These are phyloP conservation scores for Actinemys pallida DNA, from an alignment of 2,113 vertebrate genomes.

Conservation along the genomic window DNA sequence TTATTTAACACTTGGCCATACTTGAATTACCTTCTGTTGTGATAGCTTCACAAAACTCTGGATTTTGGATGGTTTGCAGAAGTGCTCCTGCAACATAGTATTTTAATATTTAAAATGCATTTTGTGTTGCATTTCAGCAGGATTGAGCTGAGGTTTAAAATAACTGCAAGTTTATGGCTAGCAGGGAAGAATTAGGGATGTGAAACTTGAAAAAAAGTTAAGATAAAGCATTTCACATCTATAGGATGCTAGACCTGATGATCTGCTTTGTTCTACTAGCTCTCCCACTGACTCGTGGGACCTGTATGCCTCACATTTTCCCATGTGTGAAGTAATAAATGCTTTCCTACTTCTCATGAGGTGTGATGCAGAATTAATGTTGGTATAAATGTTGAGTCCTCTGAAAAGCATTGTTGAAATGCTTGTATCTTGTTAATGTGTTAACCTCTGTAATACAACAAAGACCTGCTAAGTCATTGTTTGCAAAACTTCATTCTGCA, in stretches of 20 bases:
- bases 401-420: background rate
- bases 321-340: background rate
- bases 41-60: background rate
- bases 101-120: background rate
- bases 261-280: background rate
- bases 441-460: background rate
- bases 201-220: background rate
- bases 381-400: background rate
- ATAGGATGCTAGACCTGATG: background rate
- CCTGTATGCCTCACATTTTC: background rate
- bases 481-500: background rate
- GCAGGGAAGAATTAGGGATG: background rate
- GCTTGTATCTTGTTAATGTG: background rate
- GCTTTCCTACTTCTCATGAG: background rate
- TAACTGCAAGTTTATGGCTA: background rate
- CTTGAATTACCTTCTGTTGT: background rate
- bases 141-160: background rate
- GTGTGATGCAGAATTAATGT: background rate
- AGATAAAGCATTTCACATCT: background rate
- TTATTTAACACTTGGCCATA: background rate
- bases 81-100: background rate
- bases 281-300: background rate
- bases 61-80: background rate
- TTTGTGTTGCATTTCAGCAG: background rate
- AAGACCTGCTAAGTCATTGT: background rate